These are phyloP conservation scores for Parazoanthus darwini DNA, from an alignment of 92 coral and sea anemone genomes.

Conservation along the genomic window DNA sequence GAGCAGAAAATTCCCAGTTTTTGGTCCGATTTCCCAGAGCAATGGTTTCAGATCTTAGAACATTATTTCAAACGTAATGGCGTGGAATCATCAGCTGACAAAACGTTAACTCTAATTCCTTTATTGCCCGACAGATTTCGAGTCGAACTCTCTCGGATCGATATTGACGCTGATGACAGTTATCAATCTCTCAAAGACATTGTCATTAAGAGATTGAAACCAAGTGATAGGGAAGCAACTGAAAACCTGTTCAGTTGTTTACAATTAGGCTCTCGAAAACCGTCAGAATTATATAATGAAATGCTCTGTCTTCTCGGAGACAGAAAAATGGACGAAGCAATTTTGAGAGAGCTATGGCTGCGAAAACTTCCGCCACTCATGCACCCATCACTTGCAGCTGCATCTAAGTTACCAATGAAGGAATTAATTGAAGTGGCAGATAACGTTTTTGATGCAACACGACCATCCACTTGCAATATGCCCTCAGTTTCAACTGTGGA, in stretches of 20 bases:
- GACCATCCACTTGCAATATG: too few relatives aligned
- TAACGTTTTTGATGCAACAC: neutral
- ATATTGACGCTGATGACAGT: too few relatives aligned
- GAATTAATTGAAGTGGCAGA: neutral
- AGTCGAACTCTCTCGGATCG: neutral
- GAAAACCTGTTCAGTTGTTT: neutral
- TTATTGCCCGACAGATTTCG: neutral
- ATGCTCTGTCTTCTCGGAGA: too few relatives aligned
- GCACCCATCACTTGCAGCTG: conserved; percentile 15
- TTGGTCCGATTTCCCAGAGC: too few relatives aligned
- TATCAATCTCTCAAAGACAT: neutral
- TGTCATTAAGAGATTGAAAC: neutral
- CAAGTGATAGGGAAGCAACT: too few relatives aligned
- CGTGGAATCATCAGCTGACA: neutral
- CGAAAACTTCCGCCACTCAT: neutral
- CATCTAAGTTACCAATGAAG: too few relatives aligned
- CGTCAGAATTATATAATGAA: too few relatives aligned
- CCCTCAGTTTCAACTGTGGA: too few relatives aligned
- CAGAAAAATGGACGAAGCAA: neutral
- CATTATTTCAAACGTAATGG: neutral
- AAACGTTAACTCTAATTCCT: neutral
- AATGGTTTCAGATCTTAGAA: neutral
- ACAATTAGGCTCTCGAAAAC: conserved; percentile 27
- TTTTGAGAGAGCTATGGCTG: conserved; percentile 19
- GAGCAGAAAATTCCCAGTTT: too few relatives aligned